Conservation (phyloP, 2,797 vertebrate species). For the Acrossocheilus wenchowensis region DNA sequence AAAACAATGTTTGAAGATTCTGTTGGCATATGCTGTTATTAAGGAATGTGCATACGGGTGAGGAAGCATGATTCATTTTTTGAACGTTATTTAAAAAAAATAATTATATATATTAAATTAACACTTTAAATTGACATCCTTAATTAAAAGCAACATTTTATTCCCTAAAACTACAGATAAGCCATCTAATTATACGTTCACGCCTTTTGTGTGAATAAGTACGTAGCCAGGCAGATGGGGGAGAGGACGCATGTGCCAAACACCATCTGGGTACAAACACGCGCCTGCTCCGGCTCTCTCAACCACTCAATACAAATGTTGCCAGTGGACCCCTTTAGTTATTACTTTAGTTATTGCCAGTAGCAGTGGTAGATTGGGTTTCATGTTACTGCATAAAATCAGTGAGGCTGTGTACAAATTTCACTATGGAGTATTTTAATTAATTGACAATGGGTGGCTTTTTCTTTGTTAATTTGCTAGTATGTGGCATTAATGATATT, state of each 20-base stretch:
- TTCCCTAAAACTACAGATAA: constrained; percentile 5
- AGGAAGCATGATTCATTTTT: neutral
- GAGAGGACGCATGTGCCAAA: constrained; percentile 28
- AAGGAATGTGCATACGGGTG: neutral
- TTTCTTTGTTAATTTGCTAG: neutral
- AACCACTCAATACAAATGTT: constrained; percentile 1
- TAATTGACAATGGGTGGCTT: neutral
- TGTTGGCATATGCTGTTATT: neutral
- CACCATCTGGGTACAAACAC: constrained; percentile 40
- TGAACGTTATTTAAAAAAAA: neutral
- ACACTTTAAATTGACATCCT: neutral
- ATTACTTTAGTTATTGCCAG: neutral
- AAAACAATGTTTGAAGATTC: neutral
- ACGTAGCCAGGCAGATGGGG: constrained; percentile 46
- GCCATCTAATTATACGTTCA: constrained; percentile 4
- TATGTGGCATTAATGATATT: neutral
- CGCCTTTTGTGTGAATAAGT: constrained; percentile 40
- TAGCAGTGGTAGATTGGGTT: neutral
- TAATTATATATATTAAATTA: neutral
- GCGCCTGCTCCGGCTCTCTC: neutral
- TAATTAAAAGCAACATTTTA: neutral
- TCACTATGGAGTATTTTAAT: neutral
- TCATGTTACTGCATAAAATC: neutral
- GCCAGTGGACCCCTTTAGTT: constrained; percentile 4
- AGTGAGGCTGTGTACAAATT: neutral